A percentile compares a stretch with the other conserved stretches of the same genome.
phyloP scores from a whole-genome alignment of 2,797 vertebrate genomes.

The Nothura maculosa region DNA sequence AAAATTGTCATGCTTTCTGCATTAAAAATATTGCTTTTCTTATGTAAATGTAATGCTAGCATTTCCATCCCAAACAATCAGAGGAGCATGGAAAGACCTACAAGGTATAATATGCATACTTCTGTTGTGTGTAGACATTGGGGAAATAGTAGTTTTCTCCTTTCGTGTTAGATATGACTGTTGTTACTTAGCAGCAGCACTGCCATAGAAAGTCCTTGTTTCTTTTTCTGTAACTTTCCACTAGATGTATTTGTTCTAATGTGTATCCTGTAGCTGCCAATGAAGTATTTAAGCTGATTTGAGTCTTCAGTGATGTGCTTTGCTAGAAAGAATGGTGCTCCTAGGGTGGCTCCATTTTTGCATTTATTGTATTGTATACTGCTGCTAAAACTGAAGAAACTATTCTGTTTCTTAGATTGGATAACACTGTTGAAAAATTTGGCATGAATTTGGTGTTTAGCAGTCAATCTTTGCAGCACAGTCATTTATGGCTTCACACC shows the following conservation, averaged over 20 bases:
- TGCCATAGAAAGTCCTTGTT: constrained; percentile 37
- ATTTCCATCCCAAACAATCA: constrained; percentile 84
- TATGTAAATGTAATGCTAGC: constrained; percentile 80
- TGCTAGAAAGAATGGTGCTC: constrained; percentile 34
- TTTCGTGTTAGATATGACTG: constrained; percentile 65
- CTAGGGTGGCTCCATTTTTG: background rate
- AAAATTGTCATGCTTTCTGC: constrained; percentile 69
- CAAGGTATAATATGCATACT: constrained; percentile 83
- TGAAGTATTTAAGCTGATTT: constrained; percentile 29
- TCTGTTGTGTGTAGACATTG: constrained; percentile 79
- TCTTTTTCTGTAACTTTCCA: constrained; percentile 50
- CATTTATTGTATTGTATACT: background rate
- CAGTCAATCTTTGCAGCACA: background rate
- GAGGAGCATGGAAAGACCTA: constrained; percentile 81
- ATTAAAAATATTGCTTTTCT: constrained; percentile 74
- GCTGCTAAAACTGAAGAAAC: background rate
- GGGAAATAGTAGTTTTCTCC: constrained; percentile 71
- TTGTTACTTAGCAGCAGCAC: constrained; percentile 23
- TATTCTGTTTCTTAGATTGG: background rate
- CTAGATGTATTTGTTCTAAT: constrained; percentile 57
- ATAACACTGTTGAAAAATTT: background rate
- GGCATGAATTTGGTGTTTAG: background rate
- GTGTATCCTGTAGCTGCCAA: constrained; percentile 42
- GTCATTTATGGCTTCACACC: background rate
- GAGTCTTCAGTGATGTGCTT: constrained; percentile 24